These are phyloP conservation scores for Acanthurus lineatus DNA, from an alignment of 2,797 vertebrate genomes.

Conservation along the genomic window DNA sequence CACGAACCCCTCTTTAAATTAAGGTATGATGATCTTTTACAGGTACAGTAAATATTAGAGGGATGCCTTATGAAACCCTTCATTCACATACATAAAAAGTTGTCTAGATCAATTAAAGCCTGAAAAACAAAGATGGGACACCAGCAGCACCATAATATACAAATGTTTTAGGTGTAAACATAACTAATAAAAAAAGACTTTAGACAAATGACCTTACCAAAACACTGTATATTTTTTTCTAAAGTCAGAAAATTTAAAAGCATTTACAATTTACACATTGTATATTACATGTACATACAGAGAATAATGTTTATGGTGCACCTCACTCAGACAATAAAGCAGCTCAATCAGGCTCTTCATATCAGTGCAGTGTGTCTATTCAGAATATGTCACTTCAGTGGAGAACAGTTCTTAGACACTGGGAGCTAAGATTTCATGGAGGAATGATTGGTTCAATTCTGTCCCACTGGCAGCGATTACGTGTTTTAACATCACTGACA, in stretches of 20 bases:
- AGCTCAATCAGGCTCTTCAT: slow-evolving; percentile 51
- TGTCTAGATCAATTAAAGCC: neutral
- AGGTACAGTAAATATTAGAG: slow-evolving; percentile 1
- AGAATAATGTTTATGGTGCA: slow-evolving; percentile 24
- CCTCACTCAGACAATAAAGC: slow-evolving; percentile 40
- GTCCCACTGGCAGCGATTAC: slow-evolving; percentile 6
- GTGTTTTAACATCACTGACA: slow-evolving; percentile 56
- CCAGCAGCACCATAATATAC: slow-evolving; percentile 3
- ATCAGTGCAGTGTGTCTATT: slow-evolving; percentile 57
- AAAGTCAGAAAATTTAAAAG: slow-evolving; percentile 30
- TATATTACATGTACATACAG: slow-evolving; percentile 41
- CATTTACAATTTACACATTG: slow-evolving; percentile 47
- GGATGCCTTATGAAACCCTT: slow-evolving; percentile 2
- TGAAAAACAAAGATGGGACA: neutral
- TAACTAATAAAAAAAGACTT: slow-evolving; percentile 24
- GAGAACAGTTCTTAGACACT: slow-evolving; percentile 24
- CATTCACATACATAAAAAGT: neutral
- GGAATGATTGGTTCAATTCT: neutral
- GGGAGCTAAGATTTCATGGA: slow-evolving; percentile 22
- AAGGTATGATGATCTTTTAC: neutral
- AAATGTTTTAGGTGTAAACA: slow-evolving; percentile 11
- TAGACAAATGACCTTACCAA: slow-evolving; percentile 45
- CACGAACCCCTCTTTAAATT: neutral
- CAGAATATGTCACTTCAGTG: slow-evolving; percentile 35
- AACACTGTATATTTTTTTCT: slow-evolving; percentile 47